These are phyloP conservation scores for Napeogenes sylphis DNA, from an alignment of 2,888 invertebrate genomes.

Conservation along the genomic window DNA sequence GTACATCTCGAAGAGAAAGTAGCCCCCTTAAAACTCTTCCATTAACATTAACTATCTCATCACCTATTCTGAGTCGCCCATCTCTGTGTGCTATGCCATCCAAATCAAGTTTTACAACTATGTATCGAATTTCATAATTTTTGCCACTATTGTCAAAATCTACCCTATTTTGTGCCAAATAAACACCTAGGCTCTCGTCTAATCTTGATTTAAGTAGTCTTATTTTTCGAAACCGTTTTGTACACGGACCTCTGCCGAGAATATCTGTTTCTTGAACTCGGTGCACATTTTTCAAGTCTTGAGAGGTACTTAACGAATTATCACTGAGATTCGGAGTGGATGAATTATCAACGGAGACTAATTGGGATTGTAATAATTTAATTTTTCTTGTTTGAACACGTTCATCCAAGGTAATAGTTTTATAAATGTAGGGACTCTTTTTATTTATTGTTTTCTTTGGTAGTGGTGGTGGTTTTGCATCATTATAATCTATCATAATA, in stretches of 20 bases:
- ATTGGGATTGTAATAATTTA: conserved; percentile 69
- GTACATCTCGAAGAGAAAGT: conserved; percentile 81
- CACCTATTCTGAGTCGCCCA: conserved; percentile 88
- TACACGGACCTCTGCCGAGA: conserved; percentile 77
- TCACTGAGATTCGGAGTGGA: conserved; percentile 53
- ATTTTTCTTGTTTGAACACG: conserved; percentile 72
- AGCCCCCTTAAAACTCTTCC: conserved; percentile 87
- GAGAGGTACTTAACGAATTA: conserved; percentile 48
- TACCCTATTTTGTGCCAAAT: conserved; percentile 81
- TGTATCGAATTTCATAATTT: conserved; percentile 79
- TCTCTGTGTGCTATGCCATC: conserved; percentile 86
- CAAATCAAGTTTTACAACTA: conserved; percentile 80
- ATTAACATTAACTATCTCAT: conserved; percentile 93
- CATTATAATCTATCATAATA: conserved; percentile 50
- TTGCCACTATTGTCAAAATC: conserved; percentile 72
- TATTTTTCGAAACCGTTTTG: conserved; percentile 80
- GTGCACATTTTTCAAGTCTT: conserved; percentile 46
- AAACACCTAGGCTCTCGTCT: conserved; percentile 83
- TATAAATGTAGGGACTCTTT: conserved; percentile 64
- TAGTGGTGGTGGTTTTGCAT: conserved; percentile 67
- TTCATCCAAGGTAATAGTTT: conserved; percentile 71
- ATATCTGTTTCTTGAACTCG: conserved; percentile 57
- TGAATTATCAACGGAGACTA: conserved; percentile 56
- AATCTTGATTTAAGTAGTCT: conserved; percentile 81
- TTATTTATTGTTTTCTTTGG: conserved; percentile 69